A percentile compares a stretch with the other conserved stretches of the same genome.
phyloP scores from a whole-genome alignment of 1,140 invertebrate genomes.

The Lepidurus packardi region DNA sequence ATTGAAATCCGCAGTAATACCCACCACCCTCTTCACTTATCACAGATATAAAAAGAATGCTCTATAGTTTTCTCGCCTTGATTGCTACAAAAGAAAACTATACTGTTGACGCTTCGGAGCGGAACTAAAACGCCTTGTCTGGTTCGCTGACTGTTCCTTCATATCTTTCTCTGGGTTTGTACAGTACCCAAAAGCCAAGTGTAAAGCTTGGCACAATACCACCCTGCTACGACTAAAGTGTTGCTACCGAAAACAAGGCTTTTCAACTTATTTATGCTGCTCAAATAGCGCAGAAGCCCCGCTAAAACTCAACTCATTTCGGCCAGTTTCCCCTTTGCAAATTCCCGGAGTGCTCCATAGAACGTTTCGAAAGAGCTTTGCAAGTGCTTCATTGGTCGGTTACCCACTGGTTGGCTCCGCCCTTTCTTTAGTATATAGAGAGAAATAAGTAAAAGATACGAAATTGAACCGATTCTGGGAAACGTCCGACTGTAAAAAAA shows the following conservation, averaged over 20 bases:
- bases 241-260: not conserved
- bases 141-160: not conserved
- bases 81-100: not conserved
- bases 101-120: not conserved
- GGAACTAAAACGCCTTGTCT: not conserved
- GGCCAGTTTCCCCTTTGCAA: too few relatives aligned
- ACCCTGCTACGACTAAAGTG: not conserved
- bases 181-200: not conserved
- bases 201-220: not conserved
- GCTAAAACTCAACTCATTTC: too few relatives aligned
- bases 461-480: too few relatives aligned
- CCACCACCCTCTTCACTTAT: not conserved
- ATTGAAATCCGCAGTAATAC: not conserved
- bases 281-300: not conserved
- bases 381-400: too few relatives aligned
- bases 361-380: too few relatives aligned
- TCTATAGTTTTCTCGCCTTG: not conserved
- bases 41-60: not conserved
- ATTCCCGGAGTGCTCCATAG: too few relatives aligned
- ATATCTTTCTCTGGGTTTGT: not conserved
- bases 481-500: too few relatives aligned
- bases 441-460: too few relatives aligned
- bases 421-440: too few relatives aligned
- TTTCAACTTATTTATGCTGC: constrained; percentile 6
- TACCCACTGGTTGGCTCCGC: too few relatives aligned